Base-by-base conservation (phyloP, 1,140 invertebrate genomes). In the Drosophila tani region DNA sequence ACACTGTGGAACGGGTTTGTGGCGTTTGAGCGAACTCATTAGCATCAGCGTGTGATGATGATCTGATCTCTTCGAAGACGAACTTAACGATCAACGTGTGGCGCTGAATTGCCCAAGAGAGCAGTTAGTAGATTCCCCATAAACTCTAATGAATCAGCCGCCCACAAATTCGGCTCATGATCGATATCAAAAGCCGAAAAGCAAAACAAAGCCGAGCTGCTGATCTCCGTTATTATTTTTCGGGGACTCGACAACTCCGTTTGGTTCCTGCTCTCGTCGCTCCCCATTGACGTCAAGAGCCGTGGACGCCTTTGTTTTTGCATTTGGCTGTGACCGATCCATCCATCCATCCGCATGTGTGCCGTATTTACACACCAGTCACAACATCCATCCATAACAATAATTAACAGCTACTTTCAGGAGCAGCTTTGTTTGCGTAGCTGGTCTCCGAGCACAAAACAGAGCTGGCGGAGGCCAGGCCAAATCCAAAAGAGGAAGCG, bases 361-460 rank as follows among this genome's bases (percentile, higher is more conserved):
- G 57, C 59, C 63, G 77, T 82, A 58, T 87, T 86, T 82, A 82
- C 75, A 62, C 70, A 83, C 66, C 75, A 79, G 45, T 14, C 79
- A 51, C 59, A 77, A 70, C 57, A 85, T 55, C 74, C 68, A 75
- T 64, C 73, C 63, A 69, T 49, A 62, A 77, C 75, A 78, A 78
- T 49, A 78, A 69, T 78, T 79, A 79, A 67, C 67, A 63, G 81
- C 17, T 56, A 87, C 82, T 66, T 76, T 78, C 80, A 86, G 84
- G 71, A 83, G 84, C 83, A 86, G 83, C 83, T 86, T 88, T 86
- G 73, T 86, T 86, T 88, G 84, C 67, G 50, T 83, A 86, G 83
- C 83, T 86, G 84, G 35, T 14, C 53, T 40, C 51, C 63, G 45
- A 62, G 53, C 71, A 81, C 45, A 64, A 78, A 82, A 67, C 65